Evolutionary conservation across 2,113 vertebrate species (phyloP).

Genomic region (Brachypodius melanocephalos): DNA sequence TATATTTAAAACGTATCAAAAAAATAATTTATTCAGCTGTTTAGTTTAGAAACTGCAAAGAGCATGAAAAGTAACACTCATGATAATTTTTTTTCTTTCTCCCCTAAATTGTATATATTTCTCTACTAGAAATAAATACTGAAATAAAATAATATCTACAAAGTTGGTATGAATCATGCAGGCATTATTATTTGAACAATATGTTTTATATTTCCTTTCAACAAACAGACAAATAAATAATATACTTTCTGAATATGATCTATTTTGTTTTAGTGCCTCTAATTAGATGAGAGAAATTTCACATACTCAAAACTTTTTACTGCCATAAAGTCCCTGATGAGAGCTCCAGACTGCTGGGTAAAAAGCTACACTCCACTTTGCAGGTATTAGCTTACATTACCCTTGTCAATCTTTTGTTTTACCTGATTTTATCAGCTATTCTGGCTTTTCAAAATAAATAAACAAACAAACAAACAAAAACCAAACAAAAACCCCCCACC

Average conservation of each 20-base stretch:
- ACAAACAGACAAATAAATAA: not conserved
- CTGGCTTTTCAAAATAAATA: not conserved
- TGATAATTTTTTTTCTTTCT: not conserved
- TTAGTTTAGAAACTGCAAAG: not conserved
- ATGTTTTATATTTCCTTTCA: not conserved
- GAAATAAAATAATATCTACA: not conserved
- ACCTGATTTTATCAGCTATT: not conserved
- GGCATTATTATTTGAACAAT: not conserved
- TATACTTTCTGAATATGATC: not conserved
- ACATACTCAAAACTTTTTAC: not conserved
- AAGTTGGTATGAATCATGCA: not conserved
- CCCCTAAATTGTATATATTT: not conserved
- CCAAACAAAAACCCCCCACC: too few relatives aligned
- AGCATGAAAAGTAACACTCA: not conserved
- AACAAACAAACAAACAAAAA: too few relatives aligned
- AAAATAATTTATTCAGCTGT: not conserved
- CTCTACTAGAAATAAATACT: not conserved
- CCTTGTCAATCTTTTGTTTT: not conserved
- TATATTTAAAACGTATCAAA: not conserved
- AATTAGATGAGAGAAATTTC: not conserved
- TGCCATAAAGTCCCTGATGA: not conserved
- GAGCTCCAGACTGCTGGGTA: not conserved
- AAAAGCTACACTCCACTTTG: not conserved
- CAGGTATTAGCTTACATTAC: not conserved
- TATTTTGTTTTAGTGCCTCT: not conserved